Base-by-base conservation (phyloP, 1,140 invertebrate genomes). In the Cydia amplana region DNA sequence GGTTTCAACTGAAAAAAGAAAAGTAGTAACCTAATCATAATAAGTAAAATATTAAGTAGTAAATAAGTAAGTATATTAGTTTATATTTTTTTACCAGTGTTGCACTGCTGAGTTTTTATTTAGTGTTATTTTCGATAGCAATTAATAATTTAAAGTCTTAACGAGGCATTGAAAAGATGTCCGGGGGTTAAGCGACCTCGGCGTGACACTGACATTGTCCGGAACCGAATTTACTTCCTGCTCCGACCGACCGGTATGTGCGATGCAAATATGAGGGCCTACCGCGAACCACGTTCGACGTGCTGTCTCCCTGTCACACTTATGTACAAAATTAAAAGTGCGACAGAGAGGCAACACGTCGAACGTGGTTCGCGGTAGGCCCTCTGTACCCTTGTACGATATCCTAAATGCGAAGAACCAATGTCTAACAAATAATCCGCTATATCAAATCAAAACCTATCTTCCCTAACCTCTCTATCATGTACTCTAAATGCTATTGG, bases 351-450 rank as follows among this genome's bases (percentile, higher is more conserved):
- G n/a, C n/a, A n/a, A n/a, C n/a, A n/a, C n/a, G n/a, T n/a, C n/a
- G n/a, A n/a, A n/a, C n/a, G n/a, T n/a, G n/a, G n/a, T n/a, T n/a
- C n/a, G n/a, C n/a, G n/a, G n/a, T n/a, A n/a, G n/a, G n/a, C n/a
- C n/a, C n/a, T 70, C 65, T 70, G 65, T 70, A 70, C 65, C 65
- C 65, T 70, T 70, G 65, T 40, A 40, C 65, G 65, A 70, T 70
- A 70, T 36, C 65, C 28, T 70, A 70, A 70, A 70, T 60, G 28
- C 9, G 36, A 40, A 16, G 65, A n/a, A 40, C 23, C 25, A 14
- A 65, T 64, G 10, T 65, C 65, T 23, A 23, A 60, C 1, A 60
- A 60, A 55, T 55, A 55, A 9, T 18, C 16, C 51, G 6, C 51
- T 1, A 18, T 55, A 55, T 9, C 7, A 20, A 55, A 46, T 16